Evolutionary conservation across 1,140 invertebrate genomes (phyloP), one percentile per base, ranked within the genome.

Genomic region (Lepidostoma basale): DNA sequence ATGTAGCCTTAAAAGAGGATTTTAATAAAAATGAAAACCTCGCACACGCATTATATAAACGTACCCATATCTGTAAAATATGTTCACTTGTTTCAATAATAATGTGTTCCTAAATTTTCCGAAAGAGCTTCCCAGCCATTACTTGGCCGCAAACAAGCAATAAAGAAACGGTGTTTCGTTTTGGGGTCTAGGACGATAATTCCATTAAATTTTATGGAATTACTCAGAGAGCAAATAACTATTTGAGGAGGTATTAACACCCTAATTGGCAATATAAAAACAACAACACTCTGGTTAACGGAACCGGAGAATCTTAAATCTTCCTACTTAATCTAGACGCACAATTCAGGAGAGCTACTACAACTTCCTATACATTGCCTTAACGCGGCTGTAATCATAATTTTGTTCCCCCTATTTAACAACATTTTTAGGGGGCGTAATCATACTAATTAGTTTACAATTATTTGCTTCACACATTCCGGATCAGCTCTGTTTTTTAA

Each of bases 121-220:
- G 18, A 45, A 8, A 45, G 16, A 3, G 3, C 42, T 18, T 45
- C 18, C n/a, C 16, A 14, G 12, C 42, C 18, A 45, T 45, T 45
- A 10, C 18, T 45, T 45, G 42, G 10, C 42, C 42, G 18, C 42
- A 18, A 45, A 45, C 42, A 45, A 45, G 12, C 18, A 45, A 45
- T 45, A 45, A 45, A 45, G 42, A 14, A 45, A 16, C 42, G 14
- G 2, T 10, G 42, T 45, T 45, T 20, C n/a, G 10, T 16, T 14
- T 45, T 45, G 42, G 42, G 42, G 42, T 16, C 8, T 45, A 45
- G 42, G 9, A 16, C 14, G 42, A 45, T 45, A 45, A 45, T 45
- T 45, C 42, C 42, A 45, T 45, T 45, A 45, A 45, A 45, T 45
- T 45, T 45, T 45, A 45, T 45, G 42, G 42, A 45, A 45, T 45